phyloP scores from a whole-genome alignment of 2,797 vertebrate genomes.

The Scarus forsteni region DNA sequence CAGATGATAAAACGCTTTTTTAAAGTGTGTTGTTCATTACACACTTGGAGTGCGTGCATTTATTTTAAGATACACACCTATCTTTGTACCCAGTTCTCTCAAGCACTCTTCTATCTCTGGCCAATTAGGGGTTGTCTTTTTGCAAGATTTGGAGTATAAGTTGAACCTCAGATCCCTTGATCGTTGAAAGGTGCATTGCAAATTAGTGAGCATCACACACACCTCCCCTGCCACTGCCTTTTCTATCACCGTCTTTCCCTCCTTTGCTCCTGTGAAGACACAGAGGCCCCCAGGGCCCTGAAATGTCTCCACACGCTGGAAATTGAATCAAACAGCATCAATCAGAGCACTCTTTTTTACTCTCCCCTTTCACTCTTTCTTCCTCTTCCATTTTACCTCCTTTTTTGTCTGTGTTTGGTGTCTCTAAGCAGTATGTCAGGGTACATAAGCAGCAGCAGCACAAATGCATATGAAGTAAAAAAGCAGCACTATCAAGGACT shows the following conservation, averaged over 20 bases:
- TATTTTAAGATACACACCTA: conserved; percentile 51
- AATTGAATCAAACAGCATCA: conserved; percentile 86
- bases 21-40: not conserved
- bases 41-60: conserved; percentile 18
- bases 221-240: not conserved
- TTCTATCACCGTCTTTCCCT: conserved; percentile 61
- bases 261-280: conserved; percentile 76
- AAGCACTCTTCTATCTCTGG: conserved; percentile 55
- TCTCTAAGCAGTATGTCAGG: conserved; percentile 58
- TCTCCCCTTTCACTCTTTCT: conserved; percentile 47
- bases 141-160: conserved; percentile 69
- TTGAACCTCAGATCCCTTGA: conserved; percentile 79
- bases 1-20: conserved; percentile 23
- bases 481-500: conserved; percentile 23
- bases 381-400: conserved; percentile 15
- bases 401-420: conserved; percentile 56
- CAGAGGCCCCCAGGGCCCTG: conserved; percentile 72
- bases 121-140: conserved; percentile 75
- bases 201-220: conserved; percentile 60
- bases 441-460: conserved; percentile 56
- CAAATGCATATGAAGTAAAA: conserved; percentile 50
- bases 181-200: conserved; percentile 76
- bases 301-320: conserved; percentile 84
- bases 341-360: conserved; percentile 69
- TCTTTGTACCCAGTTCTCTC: conserved; percentile 2